Conservation (phyloP, 2,797 vertebrate species). For the Botia kubotai region DNA sequence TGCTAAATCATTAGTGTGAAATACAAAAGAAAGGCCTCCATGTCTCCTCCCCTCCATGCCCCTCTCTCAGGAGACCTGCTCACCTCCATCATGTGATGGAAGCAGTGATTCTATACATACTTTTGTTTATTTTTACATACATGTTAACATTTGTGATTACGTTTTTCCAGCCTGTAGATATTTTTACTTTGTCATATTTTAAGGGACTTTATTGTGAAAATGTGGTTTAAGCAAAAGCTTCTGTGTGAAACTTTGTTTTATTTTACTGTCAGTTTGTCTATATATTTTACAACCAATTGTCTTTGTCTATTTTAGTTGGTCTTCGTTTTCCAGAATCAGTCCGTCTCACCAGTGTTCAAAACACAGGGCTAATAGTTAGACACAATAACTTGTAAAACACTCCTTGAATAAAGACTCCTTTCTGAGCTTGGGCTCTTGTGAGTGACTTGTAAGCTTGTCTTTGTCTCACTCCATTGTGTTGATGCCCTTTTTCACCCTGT, state of each 20-base stretch:
- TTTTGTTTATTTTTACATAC: background rate
- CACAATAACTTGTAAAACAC: conserved; percentile 21
- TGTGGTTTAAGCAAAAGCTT: no score
- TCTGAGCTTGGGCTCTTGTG: conserved; percentile 14
- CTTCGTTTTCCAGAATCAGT: background rate
- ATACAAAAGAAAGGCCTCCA: conserved; percentile 52
- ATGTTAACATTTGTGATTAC: background rate
- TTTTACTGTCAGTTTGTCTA: no score
- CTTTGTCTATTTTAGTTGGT: background rate
- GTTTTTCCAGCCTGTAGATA: background rate
- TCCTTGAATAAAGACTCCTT: conserved; percentile 19
- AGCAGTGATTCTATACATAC: no score
- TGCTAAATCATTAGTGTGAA: conserved; percentile 55
- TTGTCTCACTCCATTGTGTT: conserved; percentile 34
- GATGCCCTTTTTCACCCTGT: conserved; percentile 36
- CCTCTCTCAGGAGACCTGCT: conserved; percentile 40
- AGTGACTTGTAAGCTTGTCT: conserved; percentile 34
- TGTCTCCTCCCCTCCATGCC: conserved; percentile 14
- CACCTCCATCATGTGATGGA: conserved; percentile 52
- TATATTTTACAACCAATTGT: no score
- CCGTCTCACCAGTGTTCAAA: background rate
- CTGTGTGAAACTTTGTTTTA: no score
- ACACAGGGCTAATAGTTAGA: background rate
- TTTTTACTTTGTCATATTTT: background rate
- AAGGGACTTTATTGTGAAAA: no score